Evolutionary conservation across 2,797 vertebrate genomes (phyloP), one percentile per base, ranked within the genome.

Genomic region (Nothura maculosa): DNA sequence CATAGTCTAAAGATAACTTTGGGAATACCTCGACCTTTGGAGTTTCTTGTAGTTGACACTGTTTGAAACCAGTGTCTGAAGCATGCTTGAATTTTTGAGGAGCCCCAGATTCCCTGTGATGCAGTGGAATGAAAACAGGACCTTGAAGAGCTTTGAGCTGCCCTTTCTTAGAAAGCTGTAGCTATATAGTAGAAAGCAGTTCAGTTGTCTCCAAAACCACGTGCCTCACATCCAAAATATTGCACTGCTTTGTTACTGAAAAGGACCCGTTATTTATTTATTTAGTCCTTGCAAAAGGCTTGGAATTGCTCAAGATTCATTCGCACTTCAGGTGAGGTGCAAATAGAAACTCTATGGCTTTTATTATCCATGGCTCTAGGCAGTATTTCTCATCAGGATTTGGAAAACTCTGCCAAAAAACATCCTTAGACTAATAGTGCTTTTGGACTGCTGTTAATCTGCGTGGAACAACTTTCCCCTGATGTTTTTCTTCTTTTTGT

Each of bases 291-390:
- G 78, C 73, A 66, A 55, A 91, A 86, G 30, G 11, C 47, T 85
- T 11, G 79, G 48, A 86, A 7, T 19, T 63, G n/a, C 34, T 20
- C 0, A 0, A 84, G 16, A 10, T 83, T 89, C 90, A 30, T 22
- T 50, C n/a, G 25, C n/a, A 30, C 40, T 69, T 76, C 10, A 36
- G 25, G 10, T 0, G 3, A 5, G 0, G 0, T 84, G 32, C 58
- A n/a, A 82, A 72, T 34, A 48, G 11, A 12, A 27, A 36, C 38
- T 22, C 42, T 81, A 34, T 45, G 87, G 69, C 55, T 7, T 1
- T 67, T 60, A 63, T 76, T 81, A 19, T 40, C 34, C 32, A 70
- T 72, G 25, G 55, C 58, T 91, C 34, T 50, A 68, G 85, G 52
- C n/a, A 55, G 24, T 15, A 3, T 87, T 89, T 91, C 89, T 66